phyloP scores from a whole-genome alignment of 2,797 vertebrate species.

The Alca torda region DNA sequence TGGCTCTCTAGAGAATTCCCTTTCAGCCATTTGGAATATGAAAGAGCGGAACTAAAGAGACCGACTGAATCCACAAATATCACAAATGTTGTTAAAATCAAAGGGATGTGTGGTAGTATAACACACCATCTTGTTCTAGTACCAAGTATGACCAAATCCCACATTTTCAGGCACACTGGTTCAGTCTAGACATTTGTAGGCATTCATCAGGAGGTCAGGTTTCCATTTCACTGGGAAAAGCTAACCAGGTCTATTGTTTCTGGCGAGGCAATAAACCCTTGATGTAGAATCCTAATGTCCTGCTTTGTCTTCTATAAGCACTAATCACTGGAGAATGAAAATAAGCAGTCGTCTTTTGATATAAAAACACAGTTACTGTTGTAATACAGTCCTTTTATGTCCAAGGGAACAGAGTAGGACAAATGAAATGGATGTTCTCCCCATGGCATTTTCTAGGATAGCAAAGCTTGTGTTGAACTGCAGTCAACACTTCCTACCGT shows the following conservation, averaged over 20 bases:
- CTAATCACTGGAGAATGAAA: neutral
- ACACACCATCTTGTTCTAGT: neutral
- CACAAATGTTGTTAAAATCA: neutral
- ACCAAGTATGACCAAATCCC: neutral
- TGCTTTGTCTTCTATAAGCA: neutral
- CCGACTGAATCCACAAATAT: neutral
- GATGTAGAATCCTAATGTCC: neutral
- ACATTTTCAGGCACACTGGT: neutral
- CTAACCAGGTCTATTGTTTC: neutral
- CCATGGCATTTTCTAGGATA: neutral
- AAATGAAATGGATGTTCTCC: neutral
- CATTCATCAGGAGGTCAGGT: neutral
- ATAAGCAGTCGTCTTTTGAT: neutral
- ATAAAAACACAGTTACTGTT: neutral
- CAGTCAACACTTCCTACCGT: conserved; percentile 47
- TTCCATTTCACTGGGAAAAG: neutral
- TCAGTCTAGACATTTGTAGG: neutral
- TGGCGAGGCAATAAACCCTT: neutral
- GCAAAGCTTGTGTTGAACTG: neutral
- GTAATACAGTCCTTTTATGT: neutral
- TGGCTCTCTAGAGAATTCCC: neutral
- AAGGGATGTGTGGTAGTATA: neutral
- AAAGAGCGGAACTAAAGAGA: neutral
- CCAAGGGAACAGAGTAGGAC: neutral
- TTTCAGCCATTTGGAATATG: neutral